phyloP scores from a whole-genome alignment of 2,797 vertebrate species.

The Gymnothorax javanicus region DNA sequence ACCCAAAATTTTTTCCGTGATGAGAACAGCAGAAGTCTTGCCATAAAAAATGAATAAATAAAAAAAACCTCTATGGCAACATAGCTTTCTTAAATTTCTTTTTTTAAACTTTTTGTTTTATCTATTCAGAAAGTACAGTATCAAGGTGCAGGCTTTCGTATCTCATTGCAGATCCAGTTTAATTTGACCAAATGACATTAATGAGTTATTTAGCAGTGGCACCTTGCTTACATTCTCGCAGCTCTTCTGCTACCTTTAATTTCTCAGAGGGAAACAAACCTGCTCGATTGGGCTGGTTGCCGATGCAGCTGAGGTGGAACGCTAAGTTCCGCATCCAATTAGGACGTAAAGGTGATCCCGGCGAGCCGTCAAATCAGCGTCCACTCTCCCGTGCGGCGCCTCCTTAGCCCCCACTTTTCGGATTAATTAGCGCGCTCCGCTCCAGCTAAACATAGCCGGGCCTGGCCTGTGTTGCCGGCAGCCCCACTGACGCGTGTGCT shows the following conservation, averaged over 20 bases:
- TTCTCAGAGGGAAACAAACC: slow-evolving; percentile 32
- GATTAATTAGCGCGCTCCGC: slow-evolving; percentile 74
- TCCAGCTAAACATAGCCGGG: slow-evolving; percentile 32
- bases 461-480: slow-evolving; percentile 8
- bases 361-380: slow-evolving; percentile 49
- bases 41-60: too few relatives aligned
- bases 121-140: background rate
- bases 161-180: background rate
- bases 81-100: background rate
- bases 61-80: background rate
- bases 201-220: background rate
- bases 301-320: slow-evolving; percentile 45
- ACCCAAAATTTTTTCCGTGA: too few relatives aligned
- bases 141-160: background rate
- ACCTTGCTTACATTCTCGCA: background rate
- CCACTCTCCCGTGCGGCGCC: slow-evolving; percentile 49
- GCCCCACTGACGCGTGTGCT: slow-evolving; percentile 7
- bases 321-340: slow-evolving; percentile 59
- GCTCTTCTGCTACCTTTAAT: background rate
- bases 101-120: background rate
- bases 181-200: background rate
- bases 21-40: too few relatives aligned
- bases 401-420: slow-evolving; percentile 58
- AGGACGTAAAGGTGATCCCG: slow-evolving; percentile 68
- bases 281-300: slow-evolving; percentile 46